Base-by-base conservation (phyloP, 2,888 invertebrate species). In the Parelbella ahira region DNA sequence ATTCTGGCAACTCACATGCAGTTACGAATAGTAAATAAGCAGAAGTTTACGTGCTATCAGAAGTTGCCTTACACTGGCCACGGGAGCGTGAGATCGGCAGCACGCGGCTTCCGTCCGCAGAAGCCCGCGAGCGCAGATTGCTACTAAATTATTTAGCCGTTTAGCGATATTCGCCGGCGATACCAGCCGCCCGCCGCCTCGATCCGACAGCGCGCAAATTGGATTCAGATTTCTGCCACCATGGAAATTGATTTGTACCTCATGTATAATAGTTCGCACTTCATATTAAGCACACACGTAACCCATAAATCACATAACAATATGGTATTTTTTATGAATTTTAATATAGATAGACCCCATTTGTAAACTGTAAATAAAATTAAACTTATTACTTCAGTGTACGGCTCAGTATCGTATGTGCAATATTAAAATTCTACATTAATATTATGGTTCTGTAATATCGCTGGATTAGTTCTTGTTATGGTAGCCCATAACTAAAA, bases 111-210 rank as follows among this genome's bases (percentile, higher is more conserved):
- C 63, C 62, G 54, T 30, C 63, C 62, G 54, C 19, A 43, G 44
- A 29, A 44, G 38, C 54, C 53, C 60, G 64, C 54, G 50, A 54
- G 50, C 56, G 58, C 72, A 75, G 80, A 79, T 78, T 78, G 80
- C 78, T 74, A 76, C 82, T 86, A 83, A 87, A 86, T 87, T 78
- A 86, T 87, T 87, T 82, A 84, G 80, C 77, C 79, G 79, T 81
- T 87, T 86, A 87, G 82, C 69, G 83, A 87, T 86, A 86, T 83
- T 84, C 81, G 64, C 66, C 68, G 62, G 69, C 68, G 81, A 81
- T 83, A 82, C 75, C 80, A 53, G 57, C 56, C 59, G 53, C 45
- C 47, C 70, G 69, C 55, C 77, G 74, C 68, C 66, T 60, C 74
- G 66, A 77, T 77, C 83, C 80, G 86, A 86, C 86, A 83, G 79